Conservation (phyloP, 2,888 invertebrate species). For the Ophonus ardosiacus region DNA sequence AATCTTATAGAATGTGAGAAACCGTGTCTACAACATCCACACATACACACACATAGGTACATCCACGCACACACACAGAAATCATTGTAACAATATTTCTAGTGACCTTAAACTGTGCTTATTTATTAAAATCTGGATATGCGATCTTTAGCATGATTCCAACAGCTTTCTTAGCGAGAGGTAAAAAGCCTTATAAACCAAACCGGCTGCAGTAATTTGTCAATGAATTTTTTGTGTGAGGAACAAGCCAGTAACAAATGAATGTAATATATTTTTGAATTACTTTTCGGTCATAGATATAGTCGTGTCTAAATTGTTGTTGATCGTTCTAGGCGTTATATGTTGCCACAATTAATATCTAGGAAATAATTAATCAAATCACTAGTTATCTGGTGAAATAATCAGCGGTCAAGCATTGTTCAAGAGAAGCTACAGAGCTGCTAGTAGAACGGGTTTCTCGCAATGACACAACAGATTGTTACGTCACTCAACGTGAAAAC, state of each 20-base stretch:
- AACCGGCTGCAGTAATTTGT: background rate
- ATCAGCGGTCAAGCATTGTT: constrained; percentile 54
- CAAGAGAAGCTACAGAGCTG: constrained; percentile 2
- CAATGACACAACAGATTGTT: constrained; percentile 31
- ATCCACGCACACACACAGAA: too few species aligned
- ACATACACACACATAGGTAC: too few species aligned
- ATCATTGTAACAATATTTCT: too few species aligned
- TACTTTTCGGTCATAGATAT: constrained; percentile 40
- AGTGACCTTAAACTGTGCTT: too few species aligned
- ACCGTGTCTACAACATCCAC: too few species aligned
- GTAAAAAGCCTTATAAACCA: too few species aligned
- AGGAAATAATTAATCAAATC: constrained; percentile 58
- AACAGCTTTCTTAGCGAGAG: too few species aligned
- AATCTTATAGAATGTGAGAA: too few species aligned
- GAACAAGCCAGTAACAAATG: constrained; percentile 21
- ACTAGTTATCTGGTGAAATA: constrained; percentile 45
- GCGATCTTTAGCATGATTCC: too few species aligned
- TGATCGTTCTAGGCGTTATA: constrained; percentile 44
- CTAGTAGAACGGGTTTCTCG: constrained; percentile 16
- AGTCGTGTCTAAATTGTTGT: constrained; percentile 43
- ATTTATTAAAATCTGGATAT: too few species aligned
- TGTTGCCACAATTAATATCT: constrained; percentile 57
- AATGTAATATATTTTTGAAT: constrained; percentile 32
- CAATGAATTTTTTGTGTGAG: constrained; percentile 26
- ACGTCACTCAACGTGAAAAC: constrained; percentile 18